These are phyloP conservation scores for Tetramorium alpestre DNA, from an alignment of 1,140 invertebrate species.

Conservation along the genomic window DNA sequence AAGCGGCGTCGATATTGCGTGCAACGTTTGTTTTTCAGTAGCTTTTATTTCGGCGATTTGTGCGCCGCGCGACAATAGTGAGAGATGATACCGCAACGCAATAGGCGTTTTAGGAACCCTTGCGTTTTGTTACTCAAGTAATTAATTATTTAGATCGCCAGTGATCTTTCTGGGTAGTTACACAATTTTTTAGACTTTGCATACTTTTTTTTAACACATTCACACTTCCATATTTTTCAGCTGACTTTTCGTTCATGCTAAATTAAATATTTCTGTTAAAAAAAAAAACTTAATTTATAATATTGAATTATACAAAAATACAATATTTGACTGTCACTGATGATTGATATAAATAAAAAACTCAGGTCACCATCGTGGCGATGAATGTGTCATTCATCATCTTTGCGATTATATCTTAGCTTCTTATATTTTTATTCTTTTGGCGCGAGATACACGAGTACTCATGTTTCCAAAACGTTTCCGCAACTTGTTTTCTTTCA, in stretches of 20 bases:
- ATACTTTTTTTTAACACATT: background rate
- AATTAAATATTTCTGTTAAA: too few species aligned
- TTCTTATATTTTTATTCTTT: background rate
- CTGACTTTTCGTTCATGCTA: too few species aligned
- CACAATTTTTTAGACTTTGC: background rate
- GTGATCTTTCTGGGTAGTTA: background rate
- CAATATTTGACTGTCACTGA: too few species aligned
- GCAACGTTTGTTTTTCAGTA: constrained; percentile 33
- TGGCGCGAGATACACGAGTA: background rate
- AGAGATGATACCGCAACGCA: background rate
- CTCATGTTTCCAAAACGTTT: background rate
- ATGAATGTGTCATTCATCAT: background rate
- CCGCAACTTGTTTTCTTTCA: constrained; percentile 7
- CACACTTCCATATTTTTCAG: too few species aligned
- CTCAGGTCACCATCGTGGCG: too few species aligned
- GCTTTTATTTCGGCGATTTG: constrained; percentile 17
- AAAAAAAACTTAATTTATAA: too few species aligned
- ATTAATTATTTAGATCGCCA: too few species aligned
- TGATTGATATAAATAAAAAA: too few species aligned
- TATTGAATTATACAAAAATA: too few species aligned
- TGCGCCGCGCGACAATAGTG: background rate
- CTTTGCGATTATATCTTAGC: background rate
- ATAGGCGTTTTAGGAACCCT: background rate
- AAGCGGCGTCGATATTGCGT: constrained; percentile 33
- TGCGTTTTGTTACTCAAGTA: background rate